Evolutionary conservation across 2,888 invertebrate genomes (phyloP).

Genomic region (Pachydiplax longipennis): DNA sequence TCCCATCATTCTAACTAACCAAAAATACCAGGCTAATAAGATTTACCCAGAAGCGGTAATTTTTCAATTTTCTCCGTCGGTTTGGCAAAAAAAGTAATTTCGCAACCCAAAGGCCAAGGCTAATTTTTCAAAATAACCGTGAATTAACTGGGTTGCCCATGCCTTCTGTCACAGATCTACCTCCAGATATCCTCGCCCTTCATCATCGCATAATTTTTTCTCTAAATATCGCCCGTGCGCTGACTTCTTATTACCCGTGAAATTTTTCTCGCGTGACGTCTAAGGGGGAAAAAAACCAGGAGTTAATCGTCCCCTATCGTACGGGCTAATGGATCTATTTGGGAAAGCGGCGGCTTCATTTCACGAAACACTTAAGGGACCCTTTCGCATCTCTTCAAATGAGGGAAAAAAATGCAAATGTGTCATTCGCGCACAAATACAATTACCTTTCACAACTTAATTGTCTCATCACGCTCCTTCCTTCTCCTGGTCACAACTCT

Average conservation of each 20-base stretch:
- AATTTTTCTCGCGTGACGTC: neutral
- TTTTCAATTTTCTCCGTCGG: no score
- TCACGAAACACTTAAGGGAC: slow-evolving; percentile 5
- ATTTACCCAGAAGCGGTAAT: no score
- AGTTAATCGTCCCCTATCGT: slow-evolving; percentile 26
- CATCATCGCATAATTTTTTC: neutral
- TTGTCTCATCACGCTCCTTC: neutral
- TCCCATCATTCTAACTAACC: no score
- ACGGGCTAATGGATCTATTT: slow-evolving; percentile 19
- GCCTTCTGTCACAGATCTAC: no score
- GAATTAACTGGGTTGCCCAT: no score
- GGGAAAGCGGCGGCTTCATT: slow-evolving; percentile 9
- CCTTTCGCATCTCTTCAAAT: neutral
- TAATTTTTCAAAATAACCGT: no score
- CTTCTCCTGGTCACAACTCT: neutral
- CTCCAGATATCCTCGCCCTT: no score
- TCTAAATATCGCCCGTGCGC: neutral
- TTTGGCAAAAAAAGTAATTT: no score
- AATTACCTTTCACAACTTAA: slow-evolving; percentile 27
- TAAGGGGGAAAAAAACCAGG: neutral
- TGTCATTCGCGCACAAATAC: neutral
- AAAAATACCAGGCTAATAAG: no score
- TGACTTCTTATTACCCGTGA: neutral
- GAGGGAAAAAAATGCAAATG: neutral
- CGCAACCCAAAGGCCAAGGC: no score